Evolutionary conservation across 2,797 vertebrate genomes (phyloP), one percentile per base, ranked within the genome.

Genomic region (Acropternis orthonyx): DNA sequence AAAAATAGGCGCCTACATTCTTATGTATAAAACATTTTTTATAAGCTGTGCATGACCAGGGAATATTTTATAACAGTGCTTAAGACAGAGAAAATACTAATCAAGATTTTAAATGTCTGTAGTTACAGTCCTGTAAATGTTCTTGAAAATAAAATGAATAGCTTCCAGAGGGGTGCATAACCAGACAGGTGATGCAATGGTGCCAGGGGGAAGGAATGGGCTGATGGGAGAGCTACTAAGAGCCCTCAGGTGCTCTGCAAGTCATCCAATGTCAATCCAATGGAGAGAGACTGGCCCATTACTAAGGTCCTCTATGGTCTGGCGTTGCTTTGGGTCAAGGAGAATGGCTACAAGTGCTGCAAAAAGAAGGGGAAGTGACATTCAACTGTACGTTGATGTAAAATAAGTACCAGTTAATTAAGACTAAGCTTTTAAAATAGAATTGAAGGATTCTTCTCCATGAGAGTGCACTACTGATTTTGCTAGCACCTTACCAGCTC

Each of bases 71-170:
- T 89, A 93, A 93, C 72, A 91, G 51, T 32, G 48, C 74, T 95
- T 93, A 95, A 97, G 85, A 96, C 37, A 75, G 62, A 95, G 85
- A 97, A 97, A 97, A 96, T 86, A 95, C 77, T 96, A 97, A 97
- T 97, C 91, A 97, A 87, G 76, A 92, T 92, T 96, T 97, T 94
- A 97, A 97, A 89, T 93, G 92, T 88, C 75, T 94, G 93, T 71
- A 89, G 82, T 92, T 96, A 95, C 34, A 96, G 74, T 90, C 84
- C 90, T 92, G 41, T 96, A 95, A 97, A 96, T 75, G 69, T 95
- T 69, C 83, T 94, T 89, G 27, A 85, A 87, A 89, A 89, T 68
- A 44, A 89, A 96, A 90, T 79, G 1, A 80, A 58, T 41, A 90
- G 58, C 58, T 95, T 76, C 81, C 68, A 95, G 87, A 96, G 89